Percentiles rank a stretch among this genome's conserved stretches.
Conservation (phyloP, 2,888 invertebrate species). For the Alsophila aescularia region DNA sequence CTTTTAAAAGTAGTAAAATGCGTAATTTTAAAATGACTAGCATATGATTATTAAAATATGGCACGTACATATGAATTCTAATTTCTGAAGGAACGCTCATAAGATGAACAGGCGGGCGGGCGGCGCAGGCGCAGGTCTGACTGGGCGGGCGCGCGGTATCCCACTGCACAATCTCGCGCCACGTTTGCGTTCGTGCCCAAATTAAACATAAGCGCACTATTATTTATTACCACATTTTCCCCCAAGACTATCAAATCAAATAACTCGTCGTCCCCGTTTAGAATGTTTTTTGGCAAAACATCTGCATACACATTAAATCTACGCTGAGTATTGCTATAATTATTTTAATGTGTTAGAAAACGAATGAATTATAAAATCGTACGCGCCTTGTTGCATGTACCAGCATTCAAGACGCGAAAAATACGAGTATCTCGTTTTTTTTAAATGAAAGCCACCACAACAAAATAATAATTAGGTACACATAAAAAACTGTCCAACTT, state of each 20-base stretch:
- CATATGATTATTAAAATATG: slow-evolving; percentile 1
- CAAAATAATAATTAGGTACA: too few species aligned
- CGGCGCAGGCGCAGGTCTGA: slow-evolving; percentile 39
- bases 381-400: too few species aligned
- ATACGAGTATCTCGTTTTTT: too few species aligned
- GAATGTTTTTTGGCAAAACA: slow-evolving; percentile 66
- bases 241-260: slow-evolving; percentile 63
- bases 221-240: slow-evolving; percentile 75
- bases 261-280: slow-evolving; percentile 49
- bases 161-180: slow-evolving; percentile 50
- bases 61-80: slow-evolving; percentile 3
- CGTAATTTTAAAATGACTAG: neutral
- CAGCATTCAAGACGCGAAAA: too few species aligned
- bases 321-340: neutral
- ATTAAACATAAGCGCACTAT: slow-evolving; percentile 66
- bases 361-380: too few species aligned
- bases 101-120: slow-evolving; percentile 28
- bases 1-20: neutral
- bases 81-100: neutral
- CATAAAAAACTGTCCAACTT: too few species aligned
- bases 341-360: neutral
- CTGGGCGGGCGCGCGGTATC: slow-evolving; percentile 46
- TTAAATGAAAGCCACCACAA: too few species aligned
- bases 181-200: slow-evolving; percentile 47
- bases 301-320: slow-evolving; percentile 23